Evolutionary conservation across 37 sponge, comb jelly and placozoan species (phyloP).

Genomic region (Aphrocallistes beatrix): DNA sequence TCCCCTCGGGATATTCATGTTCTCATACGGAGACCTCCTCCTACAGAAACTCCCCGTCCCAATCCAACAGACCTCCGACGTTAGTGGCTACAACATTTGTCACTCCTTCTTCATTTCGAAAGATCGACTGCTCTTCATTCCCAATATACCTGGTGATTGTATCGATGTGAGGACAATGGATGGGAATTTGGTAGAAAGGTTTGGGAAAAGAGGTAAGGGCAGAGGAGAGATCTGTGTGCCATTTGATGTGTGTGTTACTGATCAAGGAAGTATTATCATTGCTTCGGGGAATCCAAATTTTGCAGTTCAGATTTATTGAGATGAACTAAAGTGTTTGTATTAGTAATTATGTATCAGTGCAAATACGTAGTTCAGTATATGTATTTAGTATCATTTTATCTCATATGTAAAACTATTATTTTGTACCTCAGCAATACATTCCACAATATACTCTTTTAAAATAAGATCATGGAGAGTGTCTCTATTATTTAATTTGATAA

Average conservation of each 20-base stretch:
- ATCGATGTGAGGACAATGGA: background rate
- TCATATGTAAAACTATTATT: no score
- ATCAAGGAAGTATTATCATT: background rate
- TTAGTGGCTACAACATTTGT: background rate
- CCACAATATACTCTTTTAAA: no score
- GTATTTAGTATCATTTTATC: no score
- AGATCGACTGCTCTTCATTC: background rate
- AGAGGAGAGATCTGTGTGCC: background rate
- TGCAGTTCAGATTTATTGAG: background rate
- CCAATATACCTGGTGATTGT: background rate
- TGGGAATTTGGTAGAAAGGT: background rate
- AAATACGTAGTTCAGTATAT: no score
- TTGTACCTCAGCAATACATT: no score
- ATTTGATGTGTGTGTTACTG: background rate
- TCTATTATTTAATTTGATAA: no score
- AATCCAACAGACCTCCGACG: conserved; percentile 2
- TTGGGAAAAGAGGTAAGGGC: background rate
- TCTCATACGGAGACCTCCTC: background rate
- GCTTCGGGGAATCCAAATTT: background rate
- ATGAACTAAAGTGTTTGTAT: no score
- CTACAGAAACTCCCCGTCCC: background rate
- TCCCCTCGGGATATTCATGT: background rate
- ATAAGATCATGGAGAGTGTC: no score
- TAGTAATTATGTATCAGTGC: no score
- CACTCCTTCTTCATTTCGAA: background rate